Base-by-base conservation (phyloP, 2,888 invertebrate species). In the Apotomis betuletana region DNA sequence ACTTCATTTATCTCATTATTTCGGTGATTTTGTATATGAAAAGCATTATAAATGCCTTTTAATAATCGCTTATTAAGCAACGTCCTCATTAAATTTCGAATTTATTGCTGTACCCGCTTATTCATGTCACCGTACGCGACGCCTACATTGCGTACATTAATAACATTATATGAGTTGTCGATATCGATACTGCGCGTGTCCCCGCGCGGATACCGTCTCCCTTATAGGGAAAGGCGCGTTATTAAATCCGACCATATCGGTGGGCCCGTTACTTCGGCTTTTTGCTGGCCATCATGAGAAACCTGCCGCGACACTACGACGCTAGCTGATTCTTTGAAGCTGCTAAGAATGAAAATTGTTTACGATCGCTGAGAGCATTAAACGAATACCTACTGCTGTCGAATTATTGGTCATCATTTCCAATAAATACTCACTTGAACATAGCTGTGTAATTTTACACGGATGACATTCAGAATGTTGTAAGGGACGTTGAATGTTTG, bases 161-260 rank as follows among this genome's bases (percentile, higher is more conserved):
- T 65, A 70, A 54, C 5, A 64, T 59, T 44, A 60, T 67, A 67
- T 49, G 55, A 58, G 15, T 63, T 65, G 64, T 74, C 74, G 74
- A 72, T 69, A 74, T 74, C 74, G 74, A 74, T 69, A 62, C 46
- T 76, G 70, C 57, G 73, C 74, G 73, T 75, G 74, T 71, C 75
- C 77, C 73, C 75, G 75, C 70, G 81, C 77, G 81, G 83, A 81
- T 81, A 85, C 83, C 79, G 79, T 77, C 81, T 77, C 67, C 91
- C 90, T 82, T 90, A 85, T 88, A 88, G 81, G 87, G 88, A 70
- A 65, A 76, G 80, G 78, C 79, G 79, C 84, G 85, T 89, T 90
- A 90, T 92, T 91, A 90, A 91, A 89, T 88, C 90, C 84, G 78
- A 80, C 91, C 88, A 86, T 91, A 90, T 88, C 83, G 84, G 90